These are phyloP conservation scores for Cerastis rubricosa DNA, from an alignment of 2,888 invertebrate genomes.

Conservation along the genomic window DNA sequence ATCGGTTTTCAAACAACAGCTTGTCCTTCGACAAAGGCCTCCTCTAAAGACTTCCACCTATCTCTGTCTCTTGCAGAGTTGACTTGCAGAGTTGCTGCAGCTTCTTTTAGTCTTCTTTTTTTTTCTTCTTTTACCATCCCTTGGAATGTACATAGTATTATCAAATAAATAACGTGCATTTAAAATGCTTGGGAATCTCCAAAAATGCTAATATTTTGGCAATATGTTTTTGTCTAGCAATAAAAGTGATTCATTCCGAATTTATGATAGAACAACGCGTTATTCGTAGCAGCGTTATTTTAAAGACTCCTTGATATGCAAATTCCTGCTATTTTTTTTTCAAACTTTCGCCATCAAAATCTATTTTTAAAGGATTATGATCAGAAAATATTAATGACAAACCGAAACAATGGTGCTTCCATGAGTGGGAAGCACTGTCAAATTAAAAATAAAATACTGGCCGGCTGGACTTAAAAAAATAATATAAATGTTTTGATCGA, in stretches of 20 bases:
- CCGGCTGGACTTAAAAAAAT: conserved; percentile 20
- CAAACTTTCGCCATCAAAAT: conserved; percentile 5
- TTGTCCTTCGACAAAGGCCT: no score
- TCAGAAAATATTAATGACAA: conserved; percentile 1
- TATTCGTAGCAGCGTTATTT: conserved; percentile 21
- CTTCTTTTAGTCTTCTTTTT: no score
- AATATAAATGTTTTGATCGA: conserved; percentile 27
- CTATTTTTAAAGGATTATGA: conserved; percentile 3
- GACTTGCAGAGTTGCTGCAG: no score
- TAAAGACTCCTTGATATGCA: conserved; percentile 12
- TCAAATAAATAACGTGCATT: not conserved
- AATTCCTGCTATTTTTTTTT: conserved; percentile 5
- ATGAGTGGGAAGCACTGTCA: conserved; percentile 49
- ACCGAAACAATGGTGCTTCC: conserved; percentile 26
- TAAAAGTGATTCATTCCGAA: conserved; percentile 21
- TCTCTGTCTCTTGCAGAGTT: no score
- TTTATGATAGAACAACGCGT: conserved; percentile 16
- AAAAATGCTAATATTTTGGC: not conserved
- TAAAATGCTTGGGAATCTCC: not conserved
- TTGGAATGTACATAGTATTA: not conserved
- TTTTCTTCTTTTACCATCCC: no score
- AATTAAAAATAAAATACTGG: conserved; percentile 42
- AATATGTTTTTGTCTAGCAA: not conserved
- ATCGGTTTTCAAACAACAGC: no score
- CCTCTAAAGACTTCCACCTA: no score